Percentiles rank a stretch among this genome's conserved stretches.
phyloP scores from a whole-genome alignment of 2,797 vertebrate genomes.

The Toxotes lorentzi region DNA sequence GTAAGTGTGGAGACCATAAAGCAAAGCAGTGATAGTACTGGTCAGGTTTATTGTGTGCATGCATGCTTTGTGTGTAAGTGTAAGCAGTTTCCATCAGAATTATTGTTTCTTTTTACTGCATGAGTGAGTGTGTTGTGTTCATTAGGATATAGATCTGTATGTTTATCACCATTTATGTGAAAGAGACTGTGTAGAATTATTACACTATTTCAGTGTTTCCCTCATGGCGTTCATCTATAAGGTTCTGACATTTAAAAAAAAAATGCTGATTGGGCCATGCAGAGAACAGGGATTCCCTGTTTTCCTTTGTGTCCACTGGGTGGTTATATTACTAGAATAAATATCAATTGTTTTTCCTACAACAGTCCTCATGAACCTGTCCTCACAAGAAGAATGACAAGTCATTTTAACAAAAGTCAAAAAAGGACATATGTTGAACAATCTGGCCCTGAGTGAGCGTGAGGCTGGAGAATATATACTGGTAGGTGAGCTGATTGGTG shows the following conservation, averaged over 20 bases:
- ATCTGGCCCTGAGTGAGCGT: too few relatives aligned
- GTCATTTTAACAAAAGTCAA: neutral
- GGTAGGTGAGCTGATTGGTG: too few relatives aligned
- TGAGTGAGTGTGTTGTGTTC: constrained; percentile 14
- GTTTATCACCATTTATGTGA: constrained; percentile 31
- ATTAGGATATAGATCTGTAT: neutral
- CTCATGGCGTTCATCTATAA: neutral
- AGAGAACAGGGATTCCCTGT: constrained; percentile 6
- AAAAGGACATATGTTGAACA: too few relatives aligned
- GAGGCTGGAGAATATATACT: too few relatives aligned
- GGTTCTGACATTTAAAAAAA: constrained; percentile 26
- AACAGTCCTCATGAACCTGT: neutral
- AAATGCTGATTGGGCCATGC: neutral
- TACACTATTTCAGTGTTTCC: constrained; percentile 1
- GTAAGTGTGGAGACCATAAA: neutral
- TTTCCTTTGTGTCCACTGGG: neutral
- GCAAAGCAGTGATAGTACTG: constrained; percentile 9
- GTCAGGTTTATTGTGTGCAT: constrained; percentile 13
- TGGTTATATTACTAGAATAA: neutral
- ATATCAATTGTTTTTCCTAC: neutral
- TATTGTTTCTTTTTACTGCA: constrained; percentile 24
- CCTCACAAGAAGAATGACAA: too few relatives aligned
- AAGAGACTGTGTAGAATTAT: constrained; percentile 1
- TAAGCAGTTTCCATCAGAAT: constrained; percentile 24
- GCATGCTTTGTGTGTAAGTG: constrained; percentile 12